phyloP scores from a whole-genome alignment of 2,113 vertebrate species.

The Sylvietta virens region DNA sequence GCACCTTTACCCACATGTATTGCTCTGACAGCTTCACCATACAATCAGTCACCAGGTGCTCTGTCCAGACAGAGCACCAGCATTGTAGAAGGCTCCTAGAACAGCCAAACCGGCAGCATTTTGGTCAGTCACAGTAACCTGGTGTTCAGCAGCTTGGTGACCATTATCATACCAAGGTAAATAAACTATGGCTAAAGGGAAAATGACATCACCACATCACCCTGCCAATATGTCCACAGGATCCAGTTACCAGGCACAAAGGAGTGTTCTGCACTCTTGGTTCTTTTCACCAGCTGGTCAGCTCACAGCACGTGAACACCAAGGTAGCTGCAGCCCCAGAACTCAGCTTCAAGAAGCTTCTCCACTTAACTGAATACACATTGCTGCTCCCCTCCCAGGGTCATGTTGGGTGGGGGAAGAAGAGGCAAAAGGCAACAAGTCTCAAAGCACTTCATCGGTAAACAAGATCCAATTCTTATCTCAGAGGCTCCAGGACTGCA shows the following conservation, averaged over 20 bases:
- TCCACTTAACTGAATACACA: not conserved
- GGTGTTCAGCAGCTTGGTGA: not conserved
- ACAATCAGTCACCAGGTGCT: not conserved
- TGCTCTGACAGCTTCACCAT: not conserved
- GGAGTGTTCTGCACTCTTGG: slow-evolving; percentile 11
- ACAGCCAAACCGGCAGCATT: slow-evolving; percentile 6
- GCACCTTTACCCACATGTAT: not conserved
- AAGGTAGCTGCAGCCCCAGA: not conserved
- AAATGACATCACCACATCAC: not conserved
- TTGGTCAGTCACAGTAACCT: slow-evolving; percentile 40
- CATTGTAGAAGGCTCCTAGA: not conserved
- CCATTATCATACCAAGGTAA: not conserved
- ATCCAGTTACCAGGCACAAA: slow-evolving; percentile 23
- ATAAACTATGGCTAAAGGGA: not conserved
- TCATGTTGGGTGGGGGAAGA: not conserved
- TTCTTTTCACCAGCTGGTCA: not conserved
- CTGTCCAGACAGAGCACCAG: slow-evolving; percentile 24
- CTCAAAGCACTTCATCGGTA: slow-evolving; percentile 56
- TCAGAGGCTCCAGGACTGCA: slow-evolving; percentile 30
- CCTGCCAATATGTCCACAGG: not conserved
- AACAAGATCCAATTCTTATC: slow-evolving; percentile 38
- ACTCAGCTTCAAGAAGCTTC: not conserved
- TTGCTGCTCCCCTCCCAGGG: not conserved
- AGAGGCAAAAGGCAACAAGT: slow-evolving; percentile 43
- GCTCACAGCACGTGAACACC: not conserved